These are phyloP conservation scores for Syncerus caffer DNA, from an alignment of 2,797 vertebrate genomes.

Conservation along the genomic window DNA sequence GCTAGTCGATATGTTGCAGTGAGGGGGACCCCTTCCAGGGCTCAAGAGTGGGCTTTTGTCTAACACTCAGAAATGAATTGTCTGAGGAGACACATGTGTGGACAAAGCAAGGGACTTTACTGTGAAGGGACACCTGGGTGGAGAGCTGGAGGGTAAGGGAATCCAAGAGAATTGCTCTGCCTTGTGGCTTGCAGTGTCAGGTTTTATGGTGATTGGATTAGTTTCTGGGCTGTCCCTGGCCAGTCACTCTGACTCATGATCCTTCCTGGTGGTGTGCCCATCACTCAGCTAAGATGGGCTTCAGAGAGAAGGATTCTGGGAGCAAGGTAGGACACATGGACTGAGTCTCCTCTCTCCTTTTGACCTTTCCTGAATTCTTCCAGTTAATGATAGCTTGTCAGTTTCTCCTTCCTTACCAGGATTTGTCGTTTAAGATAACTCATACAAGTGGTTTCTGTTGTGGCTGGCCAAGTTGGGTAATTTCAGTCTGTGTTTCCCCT, in stretches of 20 bases:
- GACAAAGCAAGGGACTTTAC: background rate
- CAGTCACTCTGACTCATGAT: background rate
- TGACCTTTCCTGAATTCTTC: background rate
- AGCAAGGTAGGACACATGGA: background rate
- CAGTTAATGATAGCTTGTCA: background rate
- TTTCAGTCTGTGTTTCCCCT: background rate
- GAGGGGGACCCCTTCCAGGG: background rate
- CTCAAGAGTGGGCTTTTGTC: background rate
- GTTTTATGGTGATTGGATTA: background rate
- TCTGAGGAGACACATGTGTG: background rate
- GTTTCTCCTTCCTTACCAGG: background rate
- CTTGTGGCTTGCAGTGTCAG: background rate
- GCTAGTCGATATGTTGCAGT: background rate
- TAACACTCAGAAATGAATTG: background rate
- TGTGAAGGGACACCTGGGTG: background rate
- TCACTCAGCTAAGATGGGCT: background rate
- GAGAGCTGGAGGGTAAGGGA: background rate
- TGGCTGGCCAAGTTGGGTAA: background rate
- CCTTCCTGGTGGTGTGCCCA: background rate
- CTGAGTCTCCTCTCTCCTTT: background rate
- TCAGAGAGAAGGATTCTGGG: background rate
- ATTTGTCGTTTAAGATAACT: background rate
- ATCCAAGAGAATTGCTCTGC: background rate
- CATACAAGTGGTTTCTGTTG: background rate
- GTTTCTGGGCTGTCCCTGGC: background rate